Evolutionary conservation across 2,797 vertebrate genomes (phyloP).

Genomic region (Psittacula derbiana): DNA sequence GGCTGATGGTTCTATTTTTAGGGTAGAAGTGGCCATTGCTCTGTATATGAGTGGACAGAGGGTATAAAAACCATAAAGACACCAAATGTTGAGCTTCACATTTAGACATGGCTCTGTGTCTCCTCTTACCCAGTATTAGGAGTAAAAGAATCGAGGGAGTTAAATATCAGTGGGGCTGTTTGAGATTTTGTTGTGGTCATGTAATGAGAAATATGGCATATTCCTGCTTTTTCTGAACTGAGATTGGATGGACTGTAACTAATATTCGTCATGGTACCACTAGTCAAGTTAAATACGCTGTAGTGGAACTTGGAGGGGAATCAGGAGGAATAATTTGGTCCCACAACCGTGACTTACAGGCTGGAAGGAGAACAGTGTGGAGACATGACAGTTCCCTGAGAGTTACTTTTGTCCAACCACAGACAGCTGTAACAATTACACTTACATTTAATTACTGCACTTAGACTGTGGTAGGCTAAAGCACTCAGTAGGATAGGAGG

Average conservation of each 20-base stretch:
- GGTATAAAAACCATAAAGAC: neutral
- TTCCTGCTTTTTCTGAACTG: slow-evolving; percentile 1
- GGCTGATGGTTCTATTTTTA: neutral
- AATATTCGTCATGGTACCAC: neutral
- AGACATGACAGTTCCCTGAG: neutral
- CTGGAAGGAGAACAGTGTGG: neutral
- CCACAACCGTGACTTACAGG: neutral
- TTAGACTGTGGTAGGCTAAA: slow-evolving; percentile 20
- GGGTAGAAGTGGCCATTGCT: neutral
- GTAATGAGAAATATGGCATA: neutral
- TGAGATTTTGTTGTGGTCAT: neutral
- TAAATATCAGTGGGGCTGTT: neutral
- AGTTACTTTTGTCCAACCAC: neutral
- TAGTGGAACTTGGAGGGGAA: neutral
- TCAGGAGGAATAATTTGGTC: neutral
- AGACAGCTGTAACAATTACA: slow-evolving; percentile 39
- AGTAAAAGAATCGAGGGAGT: neutral
- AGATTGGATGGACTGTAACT: neutral
- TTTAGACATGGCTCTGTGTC: neutral
- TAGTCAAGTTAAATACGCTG: neutral
- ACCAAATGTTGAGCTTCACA: neutral
- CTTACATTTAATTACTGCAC: slow-evolving; percentile 51
- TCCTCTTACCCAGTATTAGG: neutral
- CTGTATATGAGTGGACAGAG: neutral
- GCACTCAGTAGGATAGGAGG: slow-evolving; percentile 1